Evolutionary conservation across 1,140 invertebrate species (phyloP).

Genomic region (Antheraea mylitta): DNA sequence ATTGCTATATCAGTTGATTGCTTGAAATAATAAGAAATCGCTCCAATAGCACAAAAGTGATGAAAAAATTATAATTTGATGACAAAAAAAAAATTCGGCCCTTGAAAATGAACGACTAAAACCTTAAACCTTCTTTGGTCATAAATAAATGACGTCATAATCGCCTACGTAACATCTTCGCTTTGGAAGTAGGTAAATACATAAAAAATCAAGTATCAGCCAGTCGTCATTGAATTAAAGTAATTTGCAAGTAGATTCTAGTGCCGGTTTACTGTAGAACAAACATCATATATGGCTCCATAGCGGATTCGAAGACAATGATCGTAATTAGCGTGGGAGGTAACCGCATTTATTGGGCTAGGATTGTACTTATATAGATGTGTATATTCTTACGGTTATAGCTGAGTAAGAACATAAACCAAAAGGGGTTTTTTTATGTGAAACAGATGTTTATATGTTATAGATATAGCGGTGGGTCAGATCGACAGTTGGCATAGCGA

Average conservation of each 20-base stretch:
- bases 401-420: not conserved
- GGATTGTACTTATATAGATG: not conserved
- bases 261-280: not conserved
- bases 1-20: no score
- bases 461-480: no score
- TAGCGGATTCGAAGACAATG: conserved; percentile 7
- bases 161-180: not conserved
- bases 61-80: no score
- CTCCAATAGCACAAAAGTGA: no score
- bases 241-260: not conserved
- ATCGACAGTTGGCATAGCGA: no score
- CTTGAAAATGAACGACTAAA: no score
- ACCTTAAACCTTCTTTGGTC: no score
- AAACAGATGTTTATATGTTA: no score
- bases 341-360: conserved; percentile 1
- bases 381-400: not conserved
- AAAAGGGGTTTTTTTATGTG: not conserved
- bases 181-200: not conserved
- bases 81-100: no score
- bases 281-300: not conserved
- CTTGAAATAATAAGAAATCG: no score
- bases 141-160: not conserved
- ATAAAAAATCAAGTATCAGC: not conserved
- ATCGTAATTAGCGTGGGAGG: conserved; percentile 8
- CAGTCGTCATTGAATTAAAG: not conserved